Evolutionary conservation across 2,888 invertebrate species (phyloP).

Genomic region (Auanema freiburgensis): DNA sequence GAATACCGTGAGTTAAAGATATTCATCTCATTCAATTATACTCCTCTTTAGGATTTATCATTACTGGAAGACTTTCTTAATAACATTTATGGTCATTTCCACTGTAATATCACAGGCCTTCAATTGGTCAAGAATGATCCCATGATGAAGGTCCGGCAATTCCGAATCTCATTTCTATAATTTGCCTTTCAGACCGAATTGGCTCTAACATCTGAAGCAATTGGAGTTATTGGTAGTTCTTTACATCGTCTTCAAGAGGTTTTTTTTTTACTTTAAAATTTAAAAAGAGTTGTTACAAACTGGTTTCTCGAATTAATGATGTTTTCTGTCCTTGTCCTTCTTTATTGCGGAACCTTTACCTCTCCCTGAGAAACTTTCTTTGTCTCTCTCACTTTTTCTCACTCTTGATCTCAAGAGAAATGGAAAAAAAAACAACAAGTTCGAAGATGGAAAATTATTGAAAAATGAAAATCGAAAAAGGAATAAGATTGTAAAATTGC

Average conservation of each 20-base stretch:
- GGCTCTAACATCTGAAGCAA: conserved; percentile 57
- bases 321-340: not conserved
- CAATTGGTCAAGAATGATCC: conserved; percentile 57
- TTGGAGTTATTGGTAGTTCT: conserved; percentile 50
- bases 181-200: conserved; percentile 42
- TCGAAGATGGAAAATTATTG: not conserved
- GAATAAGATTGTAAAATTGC: conserved; percentile 11
- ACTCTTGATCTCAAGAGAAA: conserved; percentile 14
- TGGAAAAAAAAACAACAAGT: conserved; percentile 4
- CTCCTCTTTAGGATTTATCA: conserved; percentile 48
- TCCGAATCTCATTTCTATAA: too few relatives aligned
- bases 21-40: not conserved
- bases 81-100: conserved; percentile 50
- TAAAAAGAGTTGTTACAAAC: not conserved
- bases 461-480: conserved; percentile 4
- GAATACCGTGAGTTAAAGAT: conserved; percentile 49
- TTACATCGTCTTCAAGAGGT: conserved; percentile 43
- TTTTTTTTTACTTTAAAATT: not conserved
- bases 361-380: too few relatives aligned
- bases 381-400: conserved; percentile 5
- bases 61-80: conserved; percentile 59
- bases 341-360: not conserved
- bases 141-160: conserved; percentile 49
- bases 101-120: conserved; percentile 62
- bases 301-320: too few relatives aligned